phyloP scores from a whole-genome alignment of 2,113 vertebrate genomes.

The Oriolus oriolus region DNA sequence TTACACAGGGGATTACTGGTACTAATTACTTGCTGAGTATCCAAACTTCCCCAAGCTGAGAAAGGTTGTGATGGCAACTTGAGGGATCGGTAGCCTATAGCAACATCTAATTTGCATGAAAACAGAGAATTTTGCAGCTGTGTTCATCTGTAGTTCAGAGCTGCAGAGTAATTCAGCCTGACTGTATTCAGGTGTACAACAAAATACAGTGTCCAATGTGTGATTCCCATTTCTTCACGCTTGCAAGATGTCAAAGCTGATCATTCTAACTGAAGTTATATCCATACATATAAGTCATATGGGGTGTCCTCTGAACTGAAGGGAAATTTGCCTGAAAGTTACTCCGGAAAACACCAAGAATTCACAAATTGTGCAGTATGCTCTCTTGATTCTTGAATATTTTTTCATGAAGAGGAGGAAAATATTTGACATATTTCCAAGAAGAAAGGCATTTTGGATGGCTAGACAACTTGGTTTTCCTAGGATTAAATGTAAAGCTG shows the following conservation, averaged over 20 bases:
- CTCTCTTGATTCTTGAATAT: not conserved
- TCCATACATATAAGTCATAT: not conserved
- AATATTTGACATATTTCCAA: not conserved
- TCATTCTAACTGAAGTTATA: not conserved
- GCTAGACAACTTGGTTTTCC: not conserved
- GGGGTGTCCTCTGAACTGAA: not conserved
- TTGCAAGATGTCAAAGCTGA: not conserved
- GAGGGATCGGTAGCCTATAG: not conserved
- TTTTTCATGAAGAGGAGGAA: not conserved
- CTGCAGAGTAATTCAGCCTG: not conserved
- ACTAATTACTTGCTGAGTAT: slow-evolving; percentile 7
- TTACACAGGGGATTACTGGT: not conserved
- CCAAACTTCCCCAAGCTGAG: not conserved
- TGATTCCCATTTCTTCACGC: not conserved
- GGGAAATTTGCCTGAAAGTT: not conserved
- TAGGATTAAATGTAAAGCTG: not conserved
- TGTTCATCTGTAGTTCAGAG: not conserved
- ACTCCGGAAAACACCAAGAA: not conserved
- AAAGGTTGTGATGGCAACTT: not conserved
- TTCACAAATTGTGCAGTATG: not conserved
- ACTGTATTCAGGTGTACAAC: not conserved
- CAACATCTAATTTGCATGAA: slow-evolving; percentile 25
- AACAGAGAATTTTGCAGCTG: not conserved
- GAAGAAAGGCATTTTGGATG: not conserved
- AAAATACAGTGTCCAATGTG: not conserved